These are phyloP conservation scores for Spermophilus dauricus DNA, from an alignment of 2,113 vertebrate species.

Conservation along the genomic window DNA sequence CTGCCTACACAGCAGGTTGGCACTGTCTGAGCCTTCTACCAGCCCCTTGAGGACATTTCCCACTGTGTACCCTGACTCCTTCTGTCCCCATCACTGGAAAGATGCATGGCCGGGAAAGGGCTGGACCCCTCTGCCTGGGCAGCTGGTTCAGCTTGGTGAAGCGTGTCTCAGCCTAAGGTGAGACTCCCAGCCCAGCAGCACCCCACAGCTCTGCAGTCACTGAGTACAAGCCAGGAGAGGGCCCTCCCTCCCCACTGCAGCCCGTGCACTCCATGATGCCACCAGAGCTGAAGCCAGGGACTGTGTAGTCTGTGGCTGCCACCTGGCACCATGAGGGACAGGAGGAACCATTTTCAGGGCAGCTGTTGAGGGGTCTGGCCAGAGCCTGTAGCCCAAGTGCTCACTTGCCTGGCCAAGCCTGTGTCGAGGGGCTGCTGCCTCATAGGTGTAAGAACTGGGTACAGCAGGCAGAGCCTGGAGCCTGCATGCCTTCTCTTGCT, in stretches of 20 bases:
- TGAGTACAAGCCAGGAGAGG: no score
- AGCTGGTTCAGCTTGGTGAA: not conserved
- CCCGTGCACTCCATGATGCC: not conserved
- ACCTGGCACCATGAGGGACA: not conserved
- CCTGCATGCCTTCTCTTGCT: fast-evolving
- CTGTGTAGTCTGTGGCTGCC: not conserved
- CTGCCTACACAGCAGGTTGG: fast-evolving
- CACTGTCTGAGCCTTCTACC: not conserved
- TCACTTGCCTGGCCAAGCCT: no score
- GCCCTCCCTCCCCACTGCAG: fast-evolving
- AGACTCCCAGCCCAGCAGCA: no score
- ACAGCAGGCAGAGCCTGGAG: not conserved
- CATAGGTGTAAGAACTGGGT: fast-evolving
- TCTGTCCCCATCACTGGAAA: not conserved
- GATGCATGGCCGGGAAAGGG: not conserved
- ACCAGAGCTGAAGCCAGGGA: not conserved
- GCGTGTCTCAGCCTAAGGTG: not conserved
- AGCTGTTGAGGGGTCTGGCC: not conserved
- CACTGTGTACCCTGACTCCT: fast-evolving
- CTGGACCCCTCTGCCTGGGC: not conserved
- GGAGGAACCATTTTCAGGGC: not conserved
- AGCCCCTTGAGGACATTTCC: not conserved
- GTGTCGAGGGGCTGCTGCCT: no score
- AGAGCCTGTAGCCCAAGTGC: no score
- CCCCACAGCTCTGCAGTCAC: fast-evolving